Conservation (phyloP, 2,797 vertebrate genomes). For the Lerista edwardsae region DNA sequence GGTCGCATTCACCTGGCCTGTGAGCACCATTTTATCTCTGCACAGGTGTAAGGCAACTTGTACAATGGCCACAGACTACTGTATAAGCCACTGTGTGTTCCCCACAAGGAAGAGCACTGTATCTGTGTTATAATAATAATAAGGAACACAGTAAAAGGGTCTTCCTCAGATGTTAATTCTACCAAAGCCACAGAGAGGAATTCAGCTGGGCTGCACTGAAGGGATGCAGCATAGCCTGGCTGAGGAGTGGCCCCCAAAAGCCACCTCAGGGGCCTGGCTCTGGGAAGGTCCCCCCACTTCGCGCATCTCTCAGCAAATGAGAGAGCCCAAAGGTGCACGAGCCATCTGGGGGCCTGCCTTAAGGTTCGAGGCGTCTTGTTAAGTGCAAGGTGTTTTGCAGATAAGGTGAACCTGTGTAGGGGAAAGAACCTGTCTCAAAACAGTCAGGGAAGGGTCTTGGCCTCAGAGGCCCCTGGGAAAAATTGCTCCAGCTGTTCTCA, state of each 20-base stretch:
- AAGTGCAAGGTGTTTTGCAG: conserved; percentile 50
- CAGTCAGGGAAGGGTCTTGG: conserved; percentile 50
- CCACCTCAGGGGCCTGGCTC: not conserved
- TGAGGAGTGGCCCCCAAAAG: too few relatives aligned
- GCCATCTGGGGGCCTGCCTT: conserved; percentile 58
- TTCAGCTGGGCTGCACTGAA: not conserved
- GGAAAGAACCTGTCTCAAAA: conserved; percentile 36
- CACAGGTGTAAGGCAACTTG: too few relatives aligned
- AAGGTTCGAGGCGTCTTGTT: conserved; percentile 38
- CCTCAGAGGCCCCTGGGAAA: conserved; percentile 70
- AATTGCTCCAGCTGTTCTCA: conserved; percentile 69
- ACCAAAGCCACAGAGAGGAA: not conserved
- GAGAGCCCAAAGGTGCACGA: conserved; percentile 47
- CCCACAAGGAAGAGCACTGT: not conserved
- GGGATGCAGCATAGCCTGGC: not conserved
- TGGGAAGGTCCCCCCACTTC: conserved; percentile 32
- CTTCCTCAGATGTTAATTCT: not conserved
- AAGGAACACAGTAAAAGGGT: not conserved
- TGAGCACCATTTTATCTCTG: too few relatives aligned
- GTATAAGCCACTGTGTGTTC: not conserved
- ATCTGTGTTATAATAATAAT: too few relatives aligned
- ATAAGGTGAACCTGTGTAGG: conserved; percentile 49
- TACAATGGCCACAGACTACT: too few relatives aligned
- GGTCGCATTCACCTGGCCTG: too few relatives aligned
- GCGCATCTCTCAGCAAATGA: conserved; percentile 52